These are phyloP conservation scores for Daboia siamensis DNA, from an alignment of 2,113 vertebrate genomes.

Conservation along the genomic window DNA sequence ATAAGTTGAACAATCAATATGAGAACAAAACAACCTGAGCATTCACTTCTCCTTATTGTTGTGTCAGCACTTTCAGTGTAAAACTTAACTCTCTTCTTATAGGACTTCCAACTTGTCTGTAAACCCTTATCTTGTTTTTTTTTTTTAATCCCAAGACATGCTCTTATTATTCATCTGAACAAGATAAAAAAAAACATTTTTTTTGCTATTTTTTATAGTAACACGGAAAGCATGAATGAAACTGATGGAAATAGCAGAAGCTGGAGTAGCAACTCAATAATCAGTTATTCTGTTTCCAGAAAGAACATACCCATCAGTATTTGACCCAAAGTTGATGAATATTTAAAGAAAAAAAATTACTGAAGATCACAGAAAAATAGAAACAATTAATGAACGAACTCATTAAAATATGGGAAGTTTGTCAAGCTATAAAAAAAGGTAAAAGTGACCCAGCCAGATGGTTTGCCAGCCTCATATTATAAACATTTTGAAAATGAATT, in stretches of 20 bases:
- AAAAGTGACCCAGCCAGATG: not conserved
- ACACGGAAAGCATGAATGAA: not conserved
- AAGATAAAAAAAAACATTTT: not conserved
- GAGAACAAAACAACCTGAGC: constrained; percentile 5
- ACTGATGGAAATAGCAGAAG: not conserved
- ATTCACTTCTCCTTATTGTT: not conserved
- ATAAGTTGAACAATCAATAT: constrained; percentile 23
- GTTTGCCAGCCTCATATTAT: not conserved
- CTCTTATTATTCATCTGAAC: not conserved
- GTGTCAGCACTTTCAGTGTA: constrained; percentile 23
- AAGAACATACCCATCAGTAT: not conserved
- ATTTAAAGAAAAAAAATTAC: not conserved
- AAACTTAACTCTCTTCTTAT: constrained; percentile 20
- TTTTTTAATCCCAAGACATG: not conserved
- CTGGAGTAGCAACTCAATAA: not conserved
- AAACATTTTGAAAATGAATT: not conserved
- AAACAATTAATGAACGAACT: not conserved
- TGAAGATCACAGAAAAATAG: not conserved
- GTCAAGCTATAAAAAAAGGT: not conserved
- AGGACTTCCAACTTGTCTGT: constrained; percentile 24
- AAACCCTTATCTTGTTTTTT: constrained; percentile 3
- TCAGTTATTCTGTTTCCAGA: not conserved
- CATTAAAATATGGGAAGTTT: not conserved
- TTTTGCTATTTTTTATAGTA: not conserved
- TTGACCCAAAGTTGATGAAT: not conserved